Evolutionary conservation across 1,140 invertebrate species (phyloP).

Genomic region (Vanessa atalanta): DNA sequence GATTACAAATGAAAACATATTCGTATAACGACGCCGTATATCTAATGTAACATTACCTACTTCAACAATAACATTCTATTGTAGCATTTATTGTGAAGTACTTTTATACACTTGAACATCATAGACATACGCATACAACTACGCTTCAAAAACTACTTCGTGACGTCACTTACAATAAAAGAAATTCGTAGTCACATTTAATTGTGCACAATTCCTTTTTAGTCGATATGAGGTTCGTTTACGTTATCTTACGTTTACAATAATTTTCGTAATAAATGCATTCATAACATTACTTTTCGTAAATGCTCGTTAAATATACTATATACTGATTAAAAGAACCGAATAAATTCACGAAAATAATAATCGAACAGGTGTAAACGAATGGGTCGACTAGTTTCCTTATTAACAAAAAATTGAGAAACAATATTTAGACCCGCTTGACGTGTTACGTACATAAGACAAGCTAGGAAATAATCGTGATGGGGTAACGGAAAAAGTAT

Average conservation of each 20-base stretch:
- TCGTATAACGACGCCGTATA: constrained; percentile 10
- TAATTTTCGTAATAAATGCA: constrained; percentile 66
- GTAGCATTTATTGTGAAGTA: constrained; percentile 12
- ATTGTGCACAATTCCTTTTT: constrained; percentile 76
- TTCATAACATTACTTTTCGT: constrained; percentile 38
- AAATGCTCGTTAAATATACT: constrained; percentile 38
- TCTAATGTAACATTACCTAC: constrained; percentile 67
- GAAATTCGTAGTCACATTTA: constrained; percentile 70
- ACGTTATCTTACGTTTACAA: constrained; percentile 46
- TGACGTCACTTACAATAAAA: constrained; percentile 55
- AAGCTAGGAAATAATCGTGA: constrained; percentile 10
- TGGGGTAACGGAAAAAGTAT: neutral
- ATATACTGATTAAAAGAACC: constrained; percentile 21
- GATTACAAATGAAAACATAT: constrained; percentile 23
- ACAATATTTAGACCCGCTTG: constrained; percentile 38
- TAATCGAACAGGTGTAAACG: constrained; percentile 45
- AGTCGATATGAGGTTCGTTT: constrained; percentile 56
- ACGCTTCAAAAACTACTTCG: constrained; percentile 45
- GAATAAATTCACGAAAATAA: constrained; percentile 40
- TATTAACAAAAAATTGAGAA: constrained; percentile 46
- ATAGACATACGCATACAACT: constrained; percentile 45
- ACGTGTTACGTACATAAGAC: constrained; percentile 12
- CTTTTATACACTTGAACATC: constrained; percentile 47
- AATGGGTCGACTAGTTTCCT: constrained; percentile 53
- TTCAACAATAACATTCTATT: constrained; percentile 58